Conservation (phyloP, 2,797 vertebrate genomes). For the Phataginus tetradactyla region DNA sequence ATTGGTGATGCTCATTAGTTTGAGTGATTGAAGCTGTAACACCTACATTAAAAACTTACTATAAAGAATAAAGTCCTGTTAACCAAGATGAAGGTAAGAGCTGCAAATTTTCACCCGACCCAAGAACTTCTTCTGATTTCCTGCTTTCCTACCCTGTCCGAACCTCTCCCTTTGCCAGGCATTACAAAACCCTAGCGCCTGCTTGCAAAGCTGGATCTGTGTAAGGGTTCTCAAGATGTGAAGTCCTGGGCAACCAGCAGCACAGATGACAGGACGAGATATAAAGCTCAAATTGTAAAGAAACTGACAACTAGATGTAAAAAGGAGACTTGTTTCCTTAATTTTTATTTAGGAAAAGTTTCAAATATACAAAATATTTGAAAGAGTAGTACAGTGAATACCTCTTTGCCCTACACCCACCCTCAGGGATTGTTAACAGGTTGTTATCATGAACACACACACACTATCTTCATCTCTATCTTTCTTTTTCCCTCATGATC, state of each 20-base stretch:
- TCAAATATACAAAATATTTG: background rate
- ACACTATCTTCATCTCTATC: background rate
- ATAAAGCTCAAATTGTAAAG: background rate
- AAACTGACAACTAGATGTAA: background rate
- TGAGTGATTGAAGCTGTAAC: background rate
- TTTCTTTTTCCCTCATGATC: background rate
- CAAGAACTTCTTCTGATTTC: background rate
- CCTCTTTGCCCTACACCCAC: background rate
- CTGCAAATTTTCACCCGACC: background rate
- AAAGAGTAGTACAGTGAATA: background rate
- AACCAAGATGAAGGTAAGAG: background rate
- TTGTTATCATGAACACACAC: background rate
- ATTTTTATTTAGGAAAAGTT: slow-evolving; percentile 12
- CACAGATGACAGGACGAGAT: background rate
- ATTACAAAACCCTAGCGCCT: background rate
- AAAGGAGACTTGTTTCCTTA: background rate
- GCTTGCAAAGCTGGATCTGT: background rate
- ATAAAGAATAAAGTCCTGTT: background rate
- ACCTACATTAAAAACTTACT: background rate
- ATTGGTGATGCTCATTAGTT: background rate
- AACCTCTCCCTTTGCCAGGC: background rate
- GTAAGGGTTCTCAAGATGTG: background rate
- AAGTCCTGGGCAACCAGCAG: background rate
- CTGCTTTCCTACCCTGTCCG: background rate
- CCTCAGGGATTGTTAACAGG: background rate